phyloP scores from a whole-genome alignment of 2,888 invertebrate species.

The Daptonema setosum region DNA sequence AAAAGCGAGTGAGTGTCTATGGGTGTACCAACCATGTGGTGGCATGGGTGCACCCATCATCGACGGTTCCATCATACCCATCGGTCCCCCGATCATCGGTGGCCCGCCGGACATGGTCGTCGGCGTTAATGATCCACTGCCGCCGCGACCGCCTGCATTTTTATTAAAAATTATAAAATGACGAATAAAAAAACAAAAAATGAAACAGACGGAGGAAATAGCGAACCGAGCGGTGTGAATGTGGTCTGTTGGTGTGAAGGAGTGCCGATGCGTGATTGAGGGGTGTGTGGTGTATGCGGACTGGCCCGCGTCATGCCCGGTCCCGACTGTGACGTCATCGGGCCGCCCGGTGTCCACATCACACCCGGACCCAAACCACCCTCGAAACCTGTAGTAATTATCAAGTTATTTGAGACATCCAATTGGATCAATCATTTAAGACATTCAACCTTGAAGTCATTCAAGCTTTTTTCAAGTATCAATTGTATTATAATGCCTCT shows the following conservation, averaged over 20 bases:
- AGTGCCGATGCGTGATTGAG: neutral
- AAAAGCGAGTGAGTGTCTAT: no score
- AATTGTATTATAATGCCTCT: no score
- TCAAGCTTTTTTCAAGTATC: no score
- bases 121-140: neutral
- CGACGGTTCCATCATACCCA: neutral
- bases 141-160: neutral
- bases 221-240: neutral
- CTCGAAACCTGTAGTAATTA: neutral
- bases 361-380: neutral
- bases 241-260: neutral
- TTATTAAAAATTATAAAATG: no score
- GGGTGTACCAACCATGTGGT: no score
- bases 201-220: neutral
- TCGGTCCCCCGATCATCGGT: neutral
- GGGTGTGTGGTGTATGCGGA: neutral
- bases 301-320: neutral
- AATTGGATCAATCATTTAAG: no score
- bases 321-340: neutral
- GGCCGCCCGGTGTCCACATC: neutral
- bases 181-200: no score
- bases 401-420: no score
- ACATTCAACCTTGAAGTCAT: no score
- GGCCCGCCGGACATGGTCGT: neutral
- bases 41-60: neutral